These are phyloP conservation scores for Tiliqua scincoides DNA, from an alignment of 2,113 vertebrate genomes.

Conservation along the genomic window DNA sequence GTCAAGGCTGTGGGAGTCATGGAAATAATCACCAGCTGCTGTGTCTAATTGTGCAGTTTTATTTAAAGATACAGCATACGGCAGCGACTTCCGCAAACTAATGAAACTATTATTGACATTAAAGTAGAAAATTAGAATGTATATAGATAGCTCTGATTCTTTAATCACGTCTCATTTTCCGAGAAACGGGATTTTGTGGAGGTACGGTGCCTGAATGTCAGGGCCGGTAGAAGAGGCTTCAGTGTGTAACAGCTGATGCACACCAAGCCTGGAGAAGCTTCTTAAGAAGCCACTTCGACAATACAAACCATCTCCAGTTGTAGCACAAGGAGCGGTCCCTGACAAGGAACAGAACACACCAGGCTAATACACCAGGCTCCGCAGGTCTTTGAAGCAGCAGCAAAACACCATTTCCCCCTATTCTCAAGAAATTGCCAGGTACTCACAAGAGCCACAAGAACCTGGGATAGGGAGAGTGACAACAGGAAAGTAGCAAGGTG, in stretches of 20 bases:
- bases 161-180: slow-evolving; percentile 41
- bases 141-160: background rate
- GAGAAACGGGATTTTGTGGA: slow-evolving; percentile 44
- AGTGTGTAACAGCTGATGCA: background rate
- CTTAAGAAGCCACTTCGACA: background rate
- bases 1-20: background rate
- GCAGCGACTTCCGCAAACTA: slow-evolving; percentile 64
- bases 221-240: slow-evolving; percentile 41
- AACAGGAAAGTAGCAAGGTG: background rate
- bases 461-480: background rate
- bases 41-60: background rate
- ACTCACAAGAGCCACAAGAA: background rate
- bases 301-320: background rate
- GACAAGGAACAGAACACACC: too few species aligned
- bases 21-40: slow-evolving; percentile 17
- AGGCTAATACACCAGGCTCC: background rate
- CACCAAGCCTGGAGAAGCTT: too few species aligned
- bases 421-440: background rate
- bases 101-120: slow-evolving; percentile 57
- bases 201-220: slow-evolving; percentile 46
- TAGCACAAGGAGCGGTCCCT: background rate
- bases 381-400: background rate
- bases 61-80: slow-evolving; percentile 26
- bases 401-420: background rate
- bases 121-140: slow-evolving; percentile 50